phyloP scores from a whole-genome alignment of 2,797 vertebrate species.

The Atherinosoma microstoma region DNA sequence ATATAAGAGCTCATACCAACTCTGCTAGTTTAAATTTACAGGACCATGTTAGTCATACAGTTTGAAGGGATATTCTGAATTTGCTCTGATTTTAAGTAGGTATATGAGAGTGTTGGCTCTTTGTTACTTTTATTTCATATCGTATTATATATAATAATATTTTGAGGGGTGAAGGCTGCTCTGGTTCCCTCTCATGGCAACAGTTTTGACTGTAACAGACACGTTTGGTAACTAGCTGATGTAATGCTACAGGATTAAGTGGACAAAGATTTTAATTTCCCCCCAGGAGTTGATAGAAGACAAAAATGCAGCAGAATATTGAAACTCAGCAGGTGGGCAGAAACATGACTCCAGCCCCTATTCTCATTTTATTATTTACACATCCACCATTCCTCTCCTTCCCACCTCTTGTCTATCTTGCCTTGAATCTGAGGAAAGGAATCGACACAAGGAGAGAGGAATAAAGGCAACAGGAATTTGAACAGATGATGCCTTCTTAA shows the following conservation, averaged over 20 bases:
- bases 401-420: neutral
- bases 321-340: neutral
- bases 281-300: neutral
- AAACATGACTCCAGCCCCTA: neutral
- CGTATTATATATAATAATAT: no score
- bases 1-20: neutral
- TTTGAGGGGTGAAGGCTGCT: neutral
- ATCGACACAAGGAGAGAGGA: neutral
- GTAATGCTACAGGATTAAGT: neutral
- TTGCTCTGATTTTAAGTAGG: neutral
- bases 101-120: neutral
- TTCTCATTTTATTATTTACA: neutral
- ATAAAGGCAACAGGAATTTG: neutral
- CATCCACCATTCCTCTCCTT: neutral
- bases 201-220: neutral
- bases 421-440: neutral
- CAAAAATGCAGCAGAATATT: slow-evolving; percentile 1
- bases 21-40: neutral
- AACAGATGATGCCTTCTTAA: neutral
- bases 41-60: neutral
- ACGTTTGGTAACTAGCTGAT: neutral
- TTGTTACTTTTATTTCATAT: neutral
- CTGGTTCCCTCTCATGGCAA: neutral
- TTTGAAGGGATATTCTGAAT: neutral
- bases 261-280: neutral